Evolutionary conservation across 1,140 invertebrate species (phyloP), one percentile per base, ranked within the genome.

Genomic region (Bombus waltoni): DNA sequence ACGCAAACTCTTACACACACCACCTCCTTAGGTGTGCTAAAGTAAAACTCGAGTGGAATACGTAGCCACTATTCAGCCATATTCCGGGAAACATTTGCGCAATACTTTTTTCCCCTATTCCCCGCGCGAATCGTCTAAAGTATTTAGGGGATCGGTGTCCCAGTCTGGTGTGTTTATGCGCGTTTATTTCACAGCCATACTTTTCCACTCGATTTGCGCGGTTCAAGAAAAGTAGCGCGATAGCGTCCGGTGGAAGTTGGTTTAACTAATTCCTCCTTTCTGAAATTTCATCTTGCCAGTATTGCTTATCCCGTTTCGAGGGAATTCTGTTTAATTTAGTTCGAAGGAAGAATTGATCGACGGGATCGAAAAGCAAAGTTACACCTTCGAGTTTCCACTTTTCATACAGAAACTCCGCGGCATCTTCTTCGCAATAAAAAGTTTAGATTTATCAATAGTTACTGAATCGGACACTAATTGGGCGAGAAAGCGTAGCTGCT

Each of bases 1-100:
- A 90, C 88, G 89, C 90, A 87, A 91, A 89, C 89, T 91, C 88
- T 89, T 6, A 65, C 62, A 65, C 5, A 65, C 32, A 32, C 32
- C 65, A 32, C 15, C n/a, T 32, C 15, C 32, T 66, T 18, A 18
- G 13, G n/a, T 85, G 44, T 70, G 83, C 65, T 83, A 81, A 83
- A 83, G 87, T 83, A 85, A 87, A 89, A 85, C 73, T 84, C 74
- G 32, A 78, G 47, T 65, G 73, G 73, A 87, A 83, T 86, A 89
- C 68, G 57, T 84, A 70, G 47, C 75, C 62, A 65, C 70, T 75
- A 57, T 81, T 81, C 78, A 74, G 62, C 71, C 84, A 75, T 81
- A 62, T 81, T 38, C 79, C 11, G 18, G 59, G 59, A 74, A 74
- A 81, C 78, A 68, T 85, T 81, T 32, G 53, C 68, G 28, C 44